Evolutionary conservation across 2,888 invertebrate genomes (phyloP).

Genomic region (Mystacides longicornis): DNA sequence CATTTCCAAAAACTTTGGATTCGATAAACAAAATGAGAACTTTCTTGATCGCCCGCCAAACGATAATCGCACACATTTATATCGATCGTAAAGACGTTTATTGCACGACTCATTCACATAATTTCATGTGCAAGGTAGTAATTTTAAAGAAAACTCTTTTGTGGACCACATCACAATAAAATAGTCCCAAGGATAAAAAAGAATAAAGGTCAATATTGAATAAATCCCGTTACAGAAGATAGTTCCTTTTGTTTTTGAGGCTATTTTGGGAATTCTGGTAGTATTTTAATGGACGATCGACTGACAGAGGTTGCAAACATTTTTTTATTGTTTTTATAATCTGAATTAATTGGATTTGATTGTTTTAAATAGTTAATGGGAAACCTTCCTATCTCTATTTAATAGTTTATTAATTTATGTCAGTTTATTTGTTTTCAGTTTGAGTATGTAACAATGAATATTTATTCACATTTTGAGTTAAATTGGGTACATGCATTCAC

Average conservation of each 20-base stretch:
- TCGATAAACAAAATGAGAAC: conserved; percentile 18
- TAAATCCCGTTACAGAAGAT: no score
- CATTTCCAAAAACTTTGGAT: conserved; percentile 21
- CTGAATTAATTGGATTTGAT: neutral
- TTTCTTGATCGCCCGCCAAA: conserved; percentile 15
- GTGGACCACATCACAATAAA: neutral
- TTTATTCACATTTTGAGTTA: no score
- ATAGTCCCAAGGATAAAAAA: neutral
- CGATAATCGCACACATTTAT: conserved; percentile 18
- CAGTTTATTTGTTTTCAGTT: no score
- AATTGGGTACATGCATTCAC: no score
- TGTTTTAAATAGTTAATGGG: conserved; percentile 17
- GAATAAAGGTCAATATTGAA: neutral
- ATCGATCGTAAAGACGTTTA: conserved; percentile 19
- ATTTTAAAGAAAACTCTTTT: conserved; percentile 13
- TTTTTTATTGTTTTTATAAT: conserved; percentile 17
- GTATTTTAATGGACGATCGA: conserved; percentile 26
- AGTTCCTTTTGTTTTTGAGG: conserved; percentile 6
- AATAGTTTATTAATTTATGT: no score
- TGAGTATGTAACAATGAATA: no score
- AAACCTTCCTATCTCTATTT: conserved; percentile 17
- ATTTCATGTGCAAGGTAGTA: conserved; percentile 19
- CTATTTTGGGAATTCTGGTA: conserved; percentile 21
- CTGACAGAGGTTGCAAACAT: conserved; percentile 24
- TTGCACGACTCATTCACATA: conserved; percentile 18